Percentiles rank a stretch among this genome's conserved stretches.
Evolutionary conservation across 1,140 invertebrate species (phyloP).

Genomic region (Drosophila persimilis): DNA sequence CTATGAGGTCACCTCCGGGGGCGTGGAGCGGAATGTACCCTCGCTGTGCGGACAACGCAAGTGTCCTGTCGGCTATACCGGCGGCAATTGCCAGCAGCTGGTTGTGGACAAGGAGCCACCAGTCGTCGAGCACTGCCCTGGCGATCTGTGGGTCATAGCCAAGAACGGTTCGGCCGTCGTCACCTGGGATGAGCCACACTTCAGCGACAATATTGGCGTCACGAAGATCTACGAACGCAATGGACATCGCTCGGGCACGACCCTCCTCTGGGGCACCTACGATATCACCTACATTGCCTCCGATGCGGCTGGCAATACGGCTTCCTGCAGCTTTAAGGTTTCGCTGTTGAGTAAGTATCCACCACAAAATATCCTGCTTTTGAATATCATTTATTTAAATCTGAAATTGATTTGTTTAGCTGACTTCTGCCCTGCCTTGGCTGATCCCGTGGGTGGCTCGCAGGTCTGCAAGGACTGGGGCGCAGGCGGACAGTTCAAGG

Average conservation of each 20-base stretch:
- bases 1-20: slow-evolving; percentile 93
- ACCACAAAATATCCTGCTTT: background rate
- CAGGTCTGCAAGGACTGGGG: slow-evolving; percentile 98
- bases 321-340: slow-evolving; percentile 96
- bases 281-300: slow-evolving; percentile 96
- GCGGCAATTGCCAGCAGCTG: slow-evolving; percentile 92
- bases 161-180: slow-evolving; percentile 95
- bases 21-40: slow-evolving; percentile 96
- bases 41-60: slow-evolving; percentile 94
- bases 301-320: slow-evolving; percentile 95
- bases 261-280: slow-evolving; percentile 95
- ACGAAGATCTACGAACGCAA: slow-evolving; percentile 92
- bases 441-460: slow-evolving; percentile 94
- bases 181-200: slow-evolving; percentile 96
- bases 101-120: slow-evolving; percentile 94
- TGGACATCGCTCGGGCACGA: slow-evolving; percentile 94
- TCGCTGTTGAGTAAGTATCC: slow-evolving; percentile 91
- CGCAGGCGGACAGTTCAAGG: slow-evolving; percentile 95
- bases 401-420: slow-evolving; percentile 84
- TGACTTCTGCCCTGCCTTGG: slow-evolving; percentile 94
- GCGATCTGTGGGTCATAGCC: slow-evolving; percentile 96
- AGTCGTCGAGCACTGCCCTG: slow-evolving; percentile 94
- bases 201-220: slow-evolving; percentile 94
- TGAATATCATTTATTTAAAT: background rate
- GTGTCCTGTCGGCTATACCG: slow-evolving; percentile 93